Conservation (phyloP, 2,797 vertebrate species). For the Mico argentatus region DNA sequence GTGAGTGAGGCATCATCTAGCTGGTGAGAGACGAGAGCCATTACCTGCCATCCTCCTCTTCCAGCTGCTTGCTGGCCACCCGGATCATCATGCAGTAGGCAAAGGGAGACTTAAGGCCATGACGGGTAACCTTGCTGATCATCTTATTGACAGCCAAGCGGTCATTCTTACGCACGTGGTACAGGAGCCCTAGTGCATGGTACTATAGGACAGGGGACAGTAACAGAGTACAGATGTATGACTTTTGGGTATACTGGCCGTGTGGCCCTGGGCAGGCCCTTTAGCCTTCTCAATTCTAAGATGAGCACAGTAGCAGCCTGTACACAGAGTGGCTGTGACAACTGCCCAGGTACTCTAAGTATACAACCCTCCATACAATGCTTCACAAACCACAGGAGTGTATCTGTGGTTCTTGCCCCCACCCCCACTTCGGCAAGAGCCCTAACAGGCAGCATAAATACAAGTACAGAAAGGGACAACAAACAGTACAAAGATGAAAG, state of each 20-base stretch:
- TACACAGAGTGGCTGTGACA: background rate
- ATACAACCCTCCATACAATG: too few species aligned
- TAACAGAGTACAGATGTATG: background rate
- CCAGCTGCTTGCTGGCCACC: conserved; percentile 88
- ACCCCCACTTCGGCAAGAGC: background rate
- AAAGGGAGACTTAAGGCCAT: conserved; percentile 88
- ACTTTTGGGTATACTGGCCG: background rate
- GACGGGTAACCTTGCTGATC: conserved; percentile 89
- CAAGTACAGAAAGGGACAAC: background rate
- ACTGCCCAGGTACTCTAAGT: background rate
- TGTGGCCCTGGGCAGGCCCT: background rate
- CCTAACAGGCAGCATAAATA: background rate
- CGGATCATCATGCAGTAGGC: conserved; percentile 91
- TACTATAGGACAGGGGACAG: conserved; percentile 77
- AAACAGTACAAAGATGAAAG: background rate
- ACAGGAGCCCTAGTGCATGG: conserved; percentile 88
- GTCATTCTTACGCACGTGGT: conserved; percentile 88
- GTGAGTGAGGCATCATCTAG: fast-evolving
- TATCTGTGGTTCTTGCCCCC: background rate
- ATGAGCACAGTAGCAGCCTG: too few species aligned
- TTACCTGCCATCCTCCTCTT: conserved; percentile 88
- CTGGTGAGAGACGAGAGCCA: background rate
- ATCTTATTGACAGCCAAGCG: conserved; percentile 89
- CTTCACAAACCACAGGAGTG: background rate
- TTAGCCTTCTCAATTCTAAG: background rate